A percentile compares a stretch with the other conserved stretches of the same genome.
phyloP scores from a whole-genome alignment of 1,140 invertebrate species.

The Caenorhabditis latens region DNA sequence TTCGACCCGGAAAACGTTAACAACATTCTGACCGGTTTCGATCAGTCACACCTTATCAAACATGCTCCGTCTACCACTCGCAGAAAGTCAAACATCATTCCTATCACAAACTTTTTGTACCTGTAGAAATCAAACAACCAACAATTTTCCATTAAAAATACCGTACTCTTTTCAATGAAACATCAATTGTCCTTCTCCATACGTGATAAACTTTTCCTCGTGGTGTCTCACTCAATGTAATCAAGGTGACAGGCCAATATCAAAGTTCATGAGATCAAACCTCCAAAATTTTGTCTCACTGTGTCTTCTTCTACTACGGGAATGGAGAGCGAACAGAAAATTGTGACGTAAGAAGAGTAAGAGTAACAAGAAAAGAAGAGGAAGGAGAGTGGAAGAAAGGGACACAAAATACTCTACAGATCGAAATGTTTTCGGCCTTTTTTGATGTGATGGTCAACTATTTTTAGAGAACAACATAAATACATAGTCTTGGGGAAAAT shows the following conservation, averaged over 20 bases:
- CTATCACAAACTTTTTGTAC: not conserved
- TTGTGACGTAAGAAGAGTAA: not conserved
- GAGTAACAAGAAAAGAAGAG: no score
- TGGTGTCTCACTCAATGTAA: not conserved
- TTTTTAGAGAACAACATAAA: no score
- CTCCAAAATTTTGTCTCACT: not conserved
- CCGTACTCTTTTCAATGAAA: not conserved
- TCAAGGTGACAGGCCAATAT: not conserved
- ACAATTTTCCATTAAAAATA: not conserved
- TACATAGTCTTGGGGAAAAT: no score
- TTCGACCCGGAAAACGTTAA: not conserved
- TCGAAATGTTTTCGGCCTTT: no score
- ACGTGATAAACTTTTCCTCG: not conserved
- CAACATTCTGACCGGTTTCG: not conserved
- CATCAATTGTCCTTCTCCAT: not conserved
- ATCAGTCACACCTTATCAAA: not conserved
- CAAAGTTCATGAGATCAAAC: constrained; percentile 35
- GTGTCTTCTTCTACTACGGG: not conserved
- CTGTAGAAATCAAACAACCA: constrained; percentile 19
- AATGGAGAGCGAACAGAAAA: constrained; percentile 13
- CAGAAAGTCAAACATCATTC: constrained; percentile 11
- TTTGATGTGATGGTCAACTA: no score
- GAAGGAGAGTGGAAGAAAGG: no score
- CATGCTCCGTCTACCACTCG: not conserved
- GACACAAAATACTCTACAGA: no score